A percentile compares a stretch with the other conserved stretches of the same genome.
These are phyloP conservation scores for Trachelus stipa DNA, from an alignment of 2,888 invertebrate species.

Conservation along the genomic window DNA sequence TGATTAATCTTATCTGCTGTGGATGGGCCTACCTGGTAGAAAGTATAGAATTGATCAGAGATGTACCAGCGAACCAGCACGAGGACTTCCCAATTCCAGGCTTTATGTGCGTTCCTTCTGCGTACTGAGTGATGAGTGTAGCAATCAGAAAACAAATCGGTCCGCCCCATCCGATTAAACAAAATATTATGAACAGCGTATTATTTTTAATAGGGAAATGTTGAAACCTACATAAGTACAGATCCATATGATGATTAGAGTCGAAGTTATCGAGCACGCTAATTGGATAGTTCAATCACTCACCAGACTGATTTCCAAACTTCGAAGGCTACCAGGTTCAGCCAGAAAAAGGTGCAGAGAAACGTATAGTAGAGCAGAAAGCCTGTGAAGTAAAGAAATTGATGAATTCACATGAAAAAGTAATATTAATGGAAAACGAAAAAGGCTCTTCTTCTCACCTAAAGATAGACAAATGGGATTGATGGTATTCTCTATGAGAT, in stretches of 20 bases:
- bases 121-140: slow-evolving; percentile 70
- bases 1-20: background rate
- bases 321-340: slow-evolving; percentile 77
- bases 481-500: slow-evolving; percentile 43
- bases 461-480: slow-evolving; percentile 68
- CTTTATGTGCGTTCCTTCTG: slow-evolving; percentile 69
- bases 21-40: background rate
- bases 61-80: slow-evolving; percentile 78
- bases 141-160: slow-evolving; percentile 70
- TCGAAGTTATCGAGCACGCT: background rate
- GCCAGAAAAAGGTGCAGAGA: slow-evolving; percentile 79
- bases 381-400: slow-evolving; percentile 62
- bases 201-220: slow-evolving; percentile 67
- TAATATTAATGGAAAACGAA: background rate
- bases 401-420: slow-evolving; percentile 9
- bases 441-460: slow-evolving; percentile 63
- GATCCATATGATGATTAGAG: slow-evolving; percentile 26
- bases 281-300: slow-evolving; percentile 58
- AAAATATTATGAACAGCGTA: slow-evolving; percentile 70
- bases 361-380: slow-evolving; percentile 73
- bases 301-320: slow-evolving; percentile 76
- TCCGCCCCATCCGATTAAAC: slow-evolving; percentile 73
- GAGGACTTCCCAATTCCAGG: slow-evolving; percentile 71
- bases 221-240: slow-evolving; percentile 51
- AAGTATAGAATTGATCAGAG: background rate